Evolutionary conservation across 2,888 invertebrate genomes (phyloP).

Genomic region (Trachelus troglodyta): DNA sequence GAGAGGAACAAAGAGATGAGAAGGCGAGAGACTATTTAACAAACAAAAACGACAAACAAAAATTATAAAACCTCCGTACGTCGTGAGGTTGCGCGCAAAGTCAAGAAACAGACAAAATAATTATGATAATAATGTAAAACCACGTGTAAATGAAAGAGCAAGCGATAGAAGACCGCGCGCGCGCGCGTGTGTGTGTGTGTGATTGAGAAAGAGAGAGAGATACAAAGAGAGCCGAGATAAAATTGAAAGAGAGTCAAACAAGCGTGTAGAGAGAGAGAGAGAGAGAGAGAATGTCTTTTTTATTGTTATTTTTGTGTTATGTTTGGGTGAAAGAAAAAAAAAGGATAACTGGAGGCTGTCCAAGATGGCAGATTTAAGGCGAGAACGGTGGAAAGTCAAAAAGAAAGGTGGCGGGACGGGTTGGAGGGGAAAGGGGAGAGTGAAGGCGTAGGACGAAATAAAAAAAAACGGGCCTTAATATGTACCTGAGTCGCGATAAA

Average conservation of each 20-base stretch:
- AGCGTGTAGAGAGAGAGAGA: neutral
- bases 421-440: neutral
- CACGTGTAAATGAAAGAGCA: conserved; percentile 9
- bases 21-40: neutral
- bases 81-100: conserved; percentile 9
- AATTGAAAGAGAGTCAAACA: conserved; percentile 8
- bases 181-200: conserved; percentile 4
- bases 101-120: conserved; percentile 6
- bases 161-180: conserved; percentile 11
- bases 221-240: conserved; percentile 11
- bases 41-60: neutral
- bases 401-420: neutral
- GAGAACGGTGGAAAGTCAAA: neutral
- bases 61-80: conserved; percentile 16
- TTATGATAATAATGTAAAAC: conserved; percentile 8
- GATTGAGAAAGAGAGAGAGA: conserved; percentile 13
- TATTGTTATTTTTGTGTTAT: neutral
- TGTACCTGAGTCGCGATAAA: conserved; percentile 61
- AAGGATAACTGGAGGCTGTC: neutral
- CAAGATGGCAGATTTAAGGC: neutral
- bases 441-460: conserved; percentile 24
- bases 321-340: neutral
- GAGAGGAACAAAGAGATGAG: neutral
- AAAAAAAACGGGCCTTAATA: conserved; percentile 58
- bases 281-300: neutral